Evolutionary conservation across 2,113 vertebrate genomes (phyloP).

Genomic region (Nothocercus julius): DNA sequence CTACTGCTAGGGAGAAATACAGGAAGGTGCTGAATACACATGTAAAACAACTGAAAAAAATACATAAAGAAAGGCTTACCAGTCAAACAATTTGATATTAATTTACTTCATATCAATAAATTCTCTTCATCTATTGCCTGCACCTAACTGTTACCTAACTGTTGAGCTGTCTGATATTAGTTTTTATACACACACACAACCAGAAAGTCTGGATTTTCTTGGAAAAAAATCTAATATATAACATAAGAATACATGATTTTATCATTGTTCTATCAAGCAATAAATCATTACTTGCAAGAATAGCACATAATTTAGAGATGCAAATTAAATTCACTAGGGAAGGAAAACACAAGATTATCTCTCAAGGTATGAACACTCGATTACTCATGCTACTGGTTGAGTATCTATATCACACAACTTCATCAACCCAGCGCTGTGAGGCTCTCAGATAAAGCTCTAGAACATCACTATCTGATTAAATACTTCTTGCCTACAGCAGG

Average conservation of each 20-base stretch:
- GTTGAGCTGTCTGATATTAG: background rate
- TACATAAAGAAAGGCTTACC: background rate
- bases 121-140: background rate
- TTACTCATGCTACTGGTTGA: background rate
- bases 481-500: background rate
- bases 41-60: background rate
- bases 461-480: background rate
- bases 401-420: background rate
- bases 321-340: constrained; percentile 35
- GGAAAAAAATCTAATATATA: background rate
- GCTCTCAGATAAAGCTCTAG: background rate
- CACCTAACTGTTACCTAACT: background rate
- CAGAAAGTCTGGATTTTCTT: background rate
- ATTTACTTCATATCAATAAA: background rate
- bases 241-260: constrained; percentile 8
- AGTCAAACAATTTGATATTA: background rate
- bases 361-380: constrained; percentile 44
- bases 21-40: background rate
- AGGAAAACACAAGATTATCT: constrained; percentile 40
- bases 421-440: background rate
- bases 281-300: constrained; percentile 50
- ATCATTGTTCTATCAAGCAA: constrained; percentile 20
- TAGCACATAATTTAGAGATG: constrained; percentile 38
- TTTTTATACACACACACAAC: background rate
- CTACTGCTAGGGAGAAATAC: background rate